Base-by-base conservation (phyloP, 2,113 vertebrate genomes). In the Dromas ardeola region DNA sequence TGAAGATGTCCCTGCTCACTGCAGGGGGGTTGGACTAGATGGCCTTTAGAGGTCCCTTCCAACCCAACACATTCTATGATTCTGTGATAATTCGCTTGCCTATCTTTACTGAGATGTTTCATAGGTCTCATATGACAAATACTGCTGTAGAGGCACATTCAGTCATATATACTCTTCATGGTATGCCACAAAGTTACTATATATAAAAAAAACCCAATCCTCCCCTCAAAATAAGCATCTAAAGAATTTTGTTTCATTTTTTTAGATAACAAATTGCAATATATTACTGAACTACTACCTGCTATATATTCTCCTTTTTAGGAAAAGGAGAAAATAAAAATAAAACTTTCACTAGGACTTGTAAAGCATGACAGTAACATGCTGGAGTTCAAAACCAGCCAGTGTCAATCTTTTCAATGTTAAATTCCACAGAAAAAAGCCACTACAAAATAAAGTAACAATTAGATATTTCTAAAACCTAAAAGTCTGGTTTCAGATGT, bases 81-180 rank as follows among this genome's bases (percentile, higher is more conserved):
- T 42, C 42, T 42, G 13, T 13, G 13, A 42, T 42, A 36, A 55
- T 9, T 59, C 0, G 2, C 25, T 45, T 45, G 34, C 13, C 59
- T 65, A 2, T 40, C 50, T 78, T 74, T 56, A 50, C 22, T 15
- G 55, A 45, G 4, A 62, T 19, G 40, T 34, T 73, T 52, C 32
- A 56, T 3, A 69, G 50, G 22, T 58, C 55, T 91, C 50, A 23
- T 1, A 26, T 0, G 4, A 86, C 25, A 86, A 81, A 66, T 13
- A 63, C 15, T 45, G 14, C 21, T 59, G 34, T 36, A 86, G 25
- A 88, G n/a, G 32, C 76, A 74, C 27, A 18, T 10, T 52, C 8
- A 15, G 26, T 23, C 47, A 55, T 4, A 50, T 0, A 34, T 2
- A 21, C 3, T 6, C 20, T n/a, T 63, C 26, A 34, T 8, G 2